A percentile compares a stretch with the other conserved stretches of the same genome.
phyloP scores from a whole-genome alignment of 2,888 invertebrate species.

The Corythucha ciliata region DNA sequence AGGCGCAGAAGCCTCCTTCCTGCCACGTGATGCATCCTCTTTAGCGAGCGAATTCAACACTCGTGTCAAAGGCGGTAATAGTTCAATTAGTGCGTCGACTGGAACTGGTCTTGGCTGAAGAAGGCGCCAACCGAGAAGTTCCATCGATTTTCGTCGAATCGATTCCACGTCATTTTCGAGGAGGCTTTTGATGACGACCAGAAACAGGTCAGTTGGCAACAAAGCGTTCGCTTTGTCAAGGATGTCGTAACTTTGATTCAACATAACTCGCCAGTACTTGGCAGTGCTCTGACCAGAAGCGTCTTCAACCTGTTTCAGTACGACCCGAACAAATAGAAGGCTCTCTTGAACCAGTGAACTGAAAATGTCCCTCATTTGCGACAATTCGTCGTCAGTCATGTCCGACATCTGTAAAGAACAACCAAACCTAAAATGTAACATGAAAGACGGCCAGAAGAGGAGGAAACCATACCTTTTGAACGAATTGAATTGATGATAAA shows the following conservation, averaged over 20 bases:
- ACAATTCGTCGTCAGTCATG: conserved; percentile 41
- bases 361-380: conserved; percentile 46
- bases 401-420: conserved; percentile 28
- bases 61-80: conserved; percentile 17
- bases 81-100: conserved; percentile 13
- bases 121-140: conserved; percentile 72
- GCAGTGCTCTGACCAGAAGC: conserved; percentile 46
- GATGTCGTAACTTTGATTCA: conserved; percentile 68
- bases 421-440: conserved; percentile 7
- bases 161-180: conserved; percentile 58
- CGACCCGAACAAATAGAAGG: conserved; percentile 56
- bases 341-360: conserved; percentile 23
- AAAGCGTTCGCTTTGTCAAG: conserved; percentile 62
- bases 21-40: background rate
- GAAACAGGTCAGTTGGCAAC: conserved; percentile 67
- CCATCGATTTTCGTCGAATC: conserved; percentile 72
- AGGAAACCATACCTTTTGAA: conserved; percentile 47
- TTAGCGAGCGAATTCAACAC: conserved; percentile 8
- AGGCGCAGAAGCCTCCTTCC: background rate
- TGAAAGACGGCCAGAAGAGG: background rate
- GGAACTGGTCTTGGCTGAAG: conserved; percentile 41
- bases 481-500: conserved; percentile 57
- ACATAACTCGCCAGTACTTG: conserved; percentile 75
- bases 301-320: conserved; percentile 54
- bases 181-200: conserved; percentile 65